Percentiles rank a stretch among this genome's conserved stretches.
Conservation (phyloP, 2,113 vertebrate genomes). For the Strix aluco region DNA sequence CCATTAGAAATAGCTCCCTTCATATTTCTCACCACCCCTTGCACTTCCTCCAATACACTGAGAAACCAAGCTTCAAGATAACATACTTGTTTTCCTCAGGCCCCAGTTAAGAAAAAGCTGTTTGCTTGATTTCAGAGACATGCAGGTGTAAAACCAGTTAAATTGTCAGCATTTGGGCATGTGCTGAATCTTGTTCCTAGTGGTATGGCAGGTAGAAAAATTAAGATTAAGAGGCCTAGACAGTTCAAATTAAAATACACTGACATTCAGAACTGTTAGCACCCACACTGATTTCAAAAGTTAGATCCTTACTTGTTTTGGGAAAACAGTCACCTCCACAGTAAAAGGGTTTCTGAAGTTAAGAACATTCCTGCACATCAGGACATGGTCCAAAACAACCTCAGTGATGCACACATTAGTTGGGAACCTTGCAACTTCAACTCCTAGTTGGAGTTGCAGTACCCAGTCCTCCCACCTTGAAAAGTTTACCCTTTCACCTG, state of each 20-base stretch:
- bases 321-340: background rate
- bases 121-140: background rate
- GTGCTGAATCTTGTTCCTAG: background rate
- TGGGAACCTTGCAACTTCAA: background rate
- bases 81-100: background rate
- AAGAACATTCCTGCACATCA: background rate
- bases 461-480: background rate
- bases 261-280: background rate
- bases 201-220: background rate
- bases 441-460: background rate
- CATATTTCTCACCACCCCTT: background rate
- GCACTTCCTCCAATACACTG: background rate
- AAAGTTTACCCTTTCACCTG: background rate
- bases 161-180: background rate
- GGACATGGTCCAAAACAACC: background rate
- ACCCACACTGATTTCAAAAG: background rate
- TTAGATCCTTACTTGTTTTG: background rate
- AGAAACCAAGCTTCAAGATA: background rate
- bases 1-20: background rate
- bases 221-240: background rate
- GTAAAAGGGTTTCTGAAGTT: background rate
- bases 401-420: accelerated
- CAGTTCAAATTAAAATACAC: background rate
- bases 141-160: background rate
- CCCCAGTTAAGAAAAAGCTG: background rate